A percentile compares a stretch with the other conserved stretches of the same genome.
Evolutionary conservation across 2,888 invertebrate species (phyloP).

Genomic region (Suillia variegata): DNA sequence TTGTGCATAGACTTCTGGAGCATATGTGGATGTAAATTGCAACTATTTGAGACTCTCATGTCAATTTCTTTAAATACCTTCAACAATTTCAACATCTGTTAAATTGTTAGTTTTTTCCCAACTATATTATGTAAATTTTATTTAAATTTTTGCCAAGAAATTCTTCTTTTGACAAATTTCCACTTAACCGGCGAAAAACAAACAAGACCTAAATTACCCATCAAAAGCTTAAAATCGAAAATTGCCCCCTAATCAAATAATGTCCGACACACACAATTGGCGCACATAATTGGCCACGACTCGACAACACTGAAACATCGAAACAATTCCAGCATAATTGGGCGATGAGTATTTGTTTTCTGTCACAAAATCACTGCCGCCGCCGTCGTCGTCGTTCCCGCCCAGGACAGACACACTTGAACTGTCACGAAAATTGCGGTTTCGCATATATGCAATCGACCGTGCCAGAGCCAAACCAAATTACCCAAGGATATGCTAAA

Average conservation of each 20-base stretch:
- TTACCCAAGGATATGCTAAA: background rate
- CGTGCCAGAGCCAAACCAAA: background rate
- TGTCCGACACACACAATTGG: background rate
- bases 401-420: background rate
- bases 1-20: background rate
- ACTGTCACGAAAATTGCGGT: slow-evolving; percentile 4
- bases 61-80: no score
- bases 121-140: no score
- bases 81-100: no score
- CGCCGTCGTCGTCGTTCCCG: no score
- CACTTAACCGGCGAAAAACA: background rate
- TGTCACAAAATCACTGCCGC: background rate
- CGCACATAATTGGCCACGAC: background rate
- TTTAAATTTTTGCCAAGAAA: no score
- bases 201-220: background rate
- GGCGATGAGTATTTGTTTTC: background rate
- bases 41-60: no score
- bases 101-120: no score
- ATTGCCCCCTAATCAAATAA: background rate
- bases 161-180: background rate
- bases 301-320: background rate
- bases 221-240: background rate
- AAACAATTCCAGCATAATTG: background rate
- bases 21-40: no score
- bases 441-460: background rate